phyloP scores from a whole-genome alignment of 2,797 vertebrate species.

The Syngnathus rostellatus region DNA sequence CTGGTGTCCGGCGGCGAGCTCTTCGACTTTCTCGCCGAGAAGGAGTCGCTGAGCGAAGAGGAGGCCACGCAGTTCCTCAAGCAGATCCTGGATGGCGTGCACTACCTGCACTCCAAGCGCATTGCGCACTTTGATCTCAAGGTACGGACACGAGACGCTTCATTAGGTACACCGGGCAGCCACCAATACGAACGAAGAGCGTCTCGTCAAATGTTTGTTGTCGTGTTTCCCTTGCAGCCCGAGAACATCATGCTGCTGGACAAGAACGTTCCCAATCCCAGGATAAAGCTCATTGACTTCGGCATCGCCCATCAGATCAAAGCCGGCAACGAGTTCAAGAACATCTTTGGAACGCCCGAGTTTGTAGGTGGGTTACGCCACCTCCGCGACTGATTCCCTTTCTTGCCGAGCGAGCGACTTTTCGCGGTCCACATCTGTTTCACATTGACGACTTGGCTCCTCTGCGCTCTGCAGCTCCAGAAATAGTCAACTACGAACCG shows the following conservation, averaged over 20 bases:
- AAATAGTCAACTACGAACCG: constrained; percentile 97
- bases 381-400: not conserved
- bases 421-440: constrained; percentile 40
- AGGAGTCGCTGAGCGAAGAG: constrained; percentile 93
- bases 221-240: constrained; percentile 65
- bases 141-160: constrained; percentile 43
- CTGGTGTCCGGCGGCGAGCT: constrained; percentile 94
- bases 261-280: constrained; percentile 85
- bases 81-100: constrained; percentile 94
- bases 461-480: constrained; percentile 76
- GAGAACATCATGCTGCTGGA: constrained; percentile 99
- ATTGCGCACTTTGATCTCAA: constrained; percentile 98
- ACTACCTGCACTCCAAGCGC: constrained; percentile 91
- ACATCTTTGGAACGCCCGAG: constrained; percentile 95
- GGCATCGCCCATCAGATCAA: constrained; percentile 97
- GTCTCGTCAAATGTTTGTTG: not conserved
- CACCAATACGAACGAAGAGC: no score
- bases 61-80: constrained; percentile 98
- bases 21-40: constrained; percentile 96
- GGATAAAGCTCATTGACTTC: constrained; percentile 96
- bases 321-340: constrained; percentile 95
- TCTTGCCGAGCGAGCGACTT: constrained; percentile 8
- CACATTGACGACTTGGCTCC: constrained; percentile 31
- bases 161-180: not conserved
- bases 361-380: constrained; percentile 80